A percentile compares a stretch with the other conserved stretches of the same genome.
Conservation (phyloP, 92 coral and sea anemone genomes). For the Chrysogorgia sp. region DNA sequence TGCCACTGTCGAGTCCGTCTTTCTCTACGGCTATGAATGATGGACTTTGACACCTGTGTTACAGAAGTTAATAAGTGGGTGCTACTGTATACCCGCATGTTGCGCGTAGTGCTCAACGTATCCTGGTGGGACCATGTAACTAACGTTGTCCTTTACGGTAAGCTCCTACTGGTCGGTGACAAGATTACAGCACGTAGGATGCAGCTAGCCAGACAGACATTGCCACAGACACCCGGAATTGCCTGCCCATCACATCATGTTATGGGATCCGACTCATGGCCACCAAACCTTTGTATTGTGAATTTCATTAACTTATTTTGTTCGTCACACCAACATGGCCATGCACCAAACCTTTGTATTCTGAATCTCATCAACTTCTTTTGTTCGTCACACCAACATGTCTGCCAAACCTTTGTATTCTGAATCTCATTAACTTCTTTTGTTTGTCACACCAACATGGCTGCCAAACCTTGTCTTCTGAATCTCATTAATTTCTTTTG, state of each 20-base stretch:
- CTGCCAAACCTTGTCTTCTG: no score
- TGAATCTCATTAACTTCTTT: no score
- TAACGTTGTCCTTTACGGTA: conserved; percentile 12
- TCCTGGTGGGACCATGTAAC: background rate
- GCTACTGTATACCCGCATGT: conserved; percentile 38
- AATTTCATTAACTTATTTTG: no score
- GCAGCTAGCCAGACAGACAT: background rate
- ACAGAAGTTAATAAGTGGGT: conserved; percentile 22
- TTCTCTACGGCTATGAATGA: conserved; percentile 54
- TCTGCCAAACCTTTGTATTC: no score
- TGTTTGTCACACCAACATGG: no score
- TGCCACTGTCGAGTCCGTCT: conserved; percentile 34
- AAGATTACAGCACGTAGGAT: background rate
- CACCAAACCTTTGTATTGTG: no score
- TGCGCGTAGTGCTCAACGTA: conserved; percentile 23
- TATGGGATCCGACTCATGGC: conserved; percentile 39
- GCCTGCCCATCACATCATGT: conserved; percentile 6
- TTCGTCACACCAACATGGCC: no score
- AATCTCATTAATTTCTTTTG: no score
- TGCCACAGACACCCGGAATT: conserved; percentile 28
- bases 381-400: no score
- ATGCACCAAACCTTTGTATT: no score
- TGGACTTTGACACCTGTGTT: conserved; percentile 34
- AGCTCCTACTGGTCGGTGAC: conserved; percentile 4
- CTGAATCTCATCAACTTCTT: no score